Conservation (phyloP, 2,797 vertebrate genomes). For the Hapalemur alaotrensis region DNA sequence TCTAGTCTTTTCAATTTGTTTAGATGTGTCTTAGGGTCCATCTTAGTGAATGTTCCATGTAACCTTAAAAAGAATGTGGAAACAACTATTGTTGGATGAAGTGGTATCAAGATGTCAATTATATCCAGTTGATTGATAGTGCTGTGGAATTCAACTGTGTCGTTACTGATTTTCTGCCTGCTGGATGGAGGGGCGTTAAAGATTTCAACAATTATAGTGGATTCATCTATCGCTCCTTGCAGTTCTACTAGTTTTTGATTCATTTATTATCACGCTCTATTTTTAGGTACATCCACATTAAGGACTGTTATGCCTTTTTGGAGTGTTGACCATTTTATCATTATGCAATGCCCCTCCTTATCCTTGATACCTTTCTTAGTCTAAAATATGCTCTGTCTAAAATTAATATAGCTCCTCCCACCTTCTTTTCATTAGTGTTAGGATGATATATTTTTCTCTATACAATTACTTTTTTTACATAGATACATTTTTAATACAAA, state of each 20-base stretch:
- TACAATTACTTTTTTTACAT: no score
- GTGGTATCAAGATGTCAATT: neutral
- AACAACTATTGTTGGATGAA: neutral
- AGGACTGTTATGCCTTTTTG: neutral
- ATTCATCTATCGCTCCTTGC: neutral
- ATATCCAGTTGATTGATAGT: neutral
- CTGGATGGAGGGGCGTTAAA: neutral
- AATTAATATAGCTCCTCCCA: neutral
- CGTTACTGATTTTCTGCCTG: neutral
- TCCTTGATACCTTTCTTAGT: neutral
- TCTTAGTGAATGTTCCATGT: neutral
- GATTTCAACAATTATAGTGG: neutral
- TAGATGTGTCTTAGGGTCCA: neutral
- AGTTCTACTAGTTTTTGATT: neutral
- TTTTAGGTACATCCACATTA: neutral
- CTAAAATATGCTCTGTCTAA: neutral
- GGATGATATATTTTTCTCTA: neutral
- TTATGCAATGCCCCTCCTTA: neutral
- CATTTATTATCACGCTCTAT: neutral
- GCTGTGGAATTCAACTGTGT: neutral
- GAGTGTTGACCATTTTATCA: neutral
- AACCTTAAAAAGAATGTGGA: neutral
- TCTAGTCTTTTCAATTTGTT: neutral
- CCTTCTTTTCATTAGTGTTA: neutral
- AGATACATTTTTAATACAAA: no score